phyloP scores from a whole-genome alignment of 2,888 invertebrate species.

The Acholoe squamosa region DNA sequence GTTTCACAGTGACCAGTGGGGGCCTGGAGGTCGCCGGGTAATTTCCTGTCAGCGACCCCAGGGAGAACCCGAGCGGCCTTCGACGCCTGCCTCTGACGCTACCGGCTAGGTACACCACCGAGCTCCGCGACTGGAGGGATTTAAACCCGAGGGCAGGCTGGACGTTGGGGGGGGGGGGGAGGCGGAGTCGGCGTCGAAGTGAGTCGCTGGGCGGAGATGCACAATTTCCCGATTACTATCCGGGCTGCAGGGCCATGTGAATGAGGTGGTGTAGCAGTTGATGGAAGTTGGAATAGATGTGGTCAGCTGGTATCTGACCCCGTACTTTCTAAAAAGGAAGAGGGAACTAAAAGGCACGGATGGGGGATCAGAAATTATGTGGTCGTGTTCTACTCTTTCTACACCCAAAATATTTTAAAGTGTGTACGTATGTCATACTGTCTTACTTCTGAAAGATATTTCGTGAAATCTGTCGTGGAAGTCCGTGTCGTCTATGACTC shows the following conservation, averaged over 20 bases:
- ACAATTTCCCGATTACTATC: conserved; percentile 43
- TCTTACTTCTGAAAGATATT: too few relatives aligned
- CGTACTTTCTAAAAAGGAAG: too few relatives aligned
- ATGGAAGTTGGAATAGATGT: background rate
- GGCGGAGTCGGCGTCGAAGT: background rate
- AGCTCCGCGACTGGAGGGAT: too few relatives aligned
- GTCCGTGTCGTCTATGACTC: too few relatives aligned
- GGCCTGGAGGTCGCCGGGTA: background rate
- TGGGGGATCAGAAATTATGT: too few relatives aligned
- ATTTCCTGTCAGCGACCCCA: conserved; percentile 7
- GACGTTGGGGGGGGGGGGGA: background rate
- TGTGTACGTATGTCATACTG: too few relatives aligned
- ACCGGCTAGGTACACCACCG: too few relatives aligned
- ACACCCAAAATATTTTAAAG: too few relatives aligned
- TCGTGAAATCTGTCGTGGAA: too few relatives aligned
- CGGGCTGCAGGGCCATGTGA: conserved; percentile 28
- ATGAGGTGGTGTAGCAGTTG: background rate
- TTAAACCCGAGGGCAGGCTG: background rate
- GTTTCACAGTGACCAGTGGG: background rate
- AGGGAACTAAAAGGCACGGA: too few relatives aligned
- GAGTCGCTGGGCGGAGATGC: conserved; percentile 43
- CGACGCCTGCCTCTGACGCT: background rate
- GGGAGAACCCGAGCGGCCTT: background rate
- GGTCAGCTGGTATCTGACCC: background rate
- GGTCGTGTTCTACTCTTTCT: too few relatives aligned